Evolutionary conservation across 2,113 vertebrate genomes (phyloP).

Genomic region (Hippolais icterina): DNA sequence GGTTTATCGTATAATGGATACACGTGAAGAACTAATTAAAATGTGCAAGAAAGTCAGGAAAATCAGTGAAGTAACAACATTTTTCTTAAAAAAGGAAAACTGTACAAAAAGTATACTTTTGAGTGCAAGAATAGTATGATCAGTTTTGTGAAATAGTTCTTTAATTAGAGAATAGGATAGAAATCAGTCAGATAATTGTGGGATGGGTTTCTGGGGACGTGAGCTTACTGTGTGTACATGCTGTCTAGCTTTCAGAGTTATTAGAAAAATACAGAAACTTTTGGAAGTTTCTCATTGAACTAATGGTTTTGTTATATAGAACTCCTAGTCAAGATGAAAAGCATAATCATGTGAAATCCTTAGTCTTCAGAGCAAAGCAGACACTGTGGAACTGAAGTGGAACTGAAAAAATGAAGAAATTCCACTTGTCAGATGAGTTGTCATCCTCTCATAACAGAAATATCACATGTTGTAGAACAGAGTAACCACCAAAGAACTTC

Average conservation of each 20-base stretch:
- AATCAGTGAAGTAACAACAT: neutral
- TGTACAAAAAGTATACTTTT: neutral
- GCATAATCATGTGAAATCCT: neutral
- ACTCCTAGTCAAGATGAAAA: neutral
- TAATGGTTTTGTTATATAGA: neutral
- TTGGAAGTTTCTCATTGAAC: neutral
- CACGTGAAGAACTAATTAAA: neutral
- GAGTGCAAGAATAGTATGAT: neutral
- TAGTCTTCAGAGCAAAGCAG: neutral
- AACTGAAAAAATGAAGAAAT: slow-evolving; percentile 41
- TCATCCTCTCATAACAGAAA: neutral
- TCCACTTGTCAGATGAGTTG: neutral
- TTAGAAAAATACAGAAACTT: neutral
- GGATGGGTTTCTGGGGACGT: neutral
- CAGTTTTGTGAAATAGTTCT: neutral
- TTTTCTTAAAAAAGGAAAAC: neutral
- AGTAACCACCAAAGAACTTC: neutral
- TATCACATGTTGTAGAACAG: neutral
- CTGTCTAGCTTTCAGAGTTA: neutral
- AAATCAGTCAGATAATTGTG: neutral
- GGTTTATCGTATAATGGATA: neutral
- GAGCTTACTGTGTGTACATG: neutral
- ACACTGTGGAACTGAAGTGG: neutral
- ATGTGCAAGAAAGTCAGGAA: neutral
- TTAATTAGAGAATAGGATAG: neutral